Evolutionary conservation across 1,140 invertebrate genomes (phyloP).

Genomic region (Daktulosphaira vitifoliae): DNA sequence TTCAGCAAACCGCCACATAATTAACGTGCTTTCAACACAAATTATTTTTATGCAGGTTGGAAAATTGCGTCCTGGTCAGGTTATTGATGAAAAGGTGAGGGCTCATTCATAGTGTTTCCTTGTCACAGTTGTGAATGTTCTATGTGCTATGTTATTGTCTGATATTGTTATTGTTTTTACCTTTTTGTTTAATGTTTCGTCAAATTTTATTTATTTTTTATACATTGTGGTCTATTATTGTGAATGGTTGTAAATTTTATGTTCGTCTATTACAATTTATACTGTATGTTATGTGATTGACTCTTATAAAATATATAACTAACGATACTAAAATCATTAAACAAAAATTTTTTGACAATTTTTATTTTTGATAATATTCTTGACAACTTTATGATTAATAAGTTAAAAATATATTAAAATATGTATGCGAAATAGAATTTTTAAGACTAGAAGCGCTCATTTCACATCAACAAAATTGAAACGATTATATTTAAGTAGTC

Average conservation of each 20-base stretch:
- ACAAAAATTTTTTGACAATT: no score
- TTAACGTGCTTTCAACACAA: conserved; percentile 33
- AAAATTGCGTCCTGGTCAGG: conserved; percentile 68
- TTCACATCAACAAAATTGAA: no score
- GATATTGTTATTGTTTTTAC: conserved; percentile 36
- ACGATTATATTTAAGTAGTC: no score
- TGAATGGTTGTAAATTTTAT: conserved; percentile 13
- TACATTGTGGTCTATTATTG: conserved; percentile 35
- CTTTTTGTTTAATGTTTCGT: conserved; percentile 36
- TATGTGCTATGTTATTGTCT: conserved; percentile 48
- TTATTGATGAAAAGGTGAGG: conserved; percentile 68
- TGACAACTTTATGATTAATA: no score
- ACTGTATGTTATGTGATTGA: not conserved
- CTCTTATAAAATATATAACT: conserved; percentile 15
- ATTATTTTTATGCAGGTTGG: conserved; percentile 48
- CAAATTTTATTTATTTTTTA: conserved; percentile 39
- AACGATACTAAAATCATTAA: conserved; percentile 8
- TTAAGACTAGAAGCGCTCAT: no score
- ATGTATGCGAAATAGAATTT: no score
- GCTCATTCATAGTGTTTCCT: conserved; percentile 46
- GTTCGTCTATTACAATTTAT: conserved; percentile 22
- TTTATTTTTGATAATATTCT: no score
- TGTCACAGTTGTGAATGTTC: conserved; percentile 48
- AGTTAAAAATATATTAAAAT: no score
- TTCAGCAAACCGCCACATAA: conserved; percentile 18